Base-by-base conservation (phyloP, 2,888 invertebrate genomes). In the Pogonocherus hispidulus region DNA sequence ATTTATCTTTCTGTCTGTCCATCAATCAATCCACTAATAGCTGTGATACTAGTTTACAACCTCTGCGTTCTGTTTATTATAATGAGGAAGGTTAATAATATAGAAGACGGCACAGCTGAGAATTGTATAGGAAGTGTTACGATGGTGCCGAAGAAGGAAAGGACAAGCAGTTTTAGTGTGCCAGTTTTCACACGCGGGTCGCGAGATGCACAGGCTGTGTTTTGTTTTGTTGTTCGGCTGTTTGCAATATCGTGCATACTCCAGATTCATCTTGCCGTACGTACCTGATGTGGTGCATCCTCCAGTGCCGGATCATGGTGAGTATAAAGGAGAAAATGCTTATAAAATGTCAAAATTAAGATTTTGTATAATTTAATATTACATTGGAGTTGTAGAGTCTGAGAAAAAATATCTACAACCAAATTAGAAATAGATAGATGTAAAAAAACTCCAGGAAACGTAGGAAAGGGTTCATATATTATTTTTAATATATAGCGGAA, bases 271-370 rank as follows among this genome's bases (percentile, higher is more conserved):
- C 69, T 71, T 86, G 63, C 86, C 86, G 41, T 76, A 83, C 63
- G 85, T 87, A 20, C 87, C 87, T 9, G 86, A 86, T 70, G 82
- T 85, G 0, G 76, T 87, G 22, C 83, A 85, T 78, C 87, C 87
- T 14, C 86, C 86, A 3, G 79, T 87, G 47, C 87, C 87, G 2
- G 86, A 87, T 74, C 82, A 84, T 74, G 85, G 87, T 86, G 82
- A 83, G 80, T 54, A 19, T 23, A 16, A 8, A 46, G 27, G 9
- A 54, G 14, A n/a, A n/a, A n/a, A n/a, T n/a, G n/a, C n/a, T n/a
- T n/a, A n/a, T n/a, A n/a, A n/a, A n/a, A n/a, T n/a, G n/a, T n/a
- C n/a, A n/a, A n/a, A n/a, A n/a, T n/a, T n/a, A n/a, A n/a, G n/a
- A n/a, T n/a, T n/a, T n/a, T n/a, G n/a, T n/a, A n/a, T n/a, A n/a